Evolutionary conservation across 2,888 invertebrate species (phyloP), one percentile per base, ranked within the genome.

Genomic region (Pantelozetes paolii): DNA sequence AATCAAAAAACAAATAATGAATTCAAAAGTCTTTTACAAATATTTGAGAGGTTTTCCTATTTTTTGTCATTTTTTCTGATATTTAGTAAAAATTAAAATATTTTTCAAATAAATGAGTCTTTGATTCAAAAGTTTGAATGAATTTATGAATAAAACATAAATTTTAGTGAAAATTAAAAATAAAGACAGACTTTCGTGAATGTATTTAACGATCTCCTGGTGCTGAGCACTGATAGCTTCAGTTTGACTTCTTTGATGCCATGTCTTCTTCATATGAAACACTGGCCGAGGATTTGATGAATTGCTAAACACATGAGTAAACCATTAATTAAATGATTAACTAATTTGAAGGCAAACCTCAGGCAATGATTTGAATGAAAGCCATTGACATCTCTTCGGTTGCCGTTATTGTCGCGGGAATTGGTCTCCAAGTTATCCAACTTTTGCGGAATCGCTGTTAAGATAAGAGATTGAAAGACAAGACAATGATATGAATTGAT

Each of bases 181-280:
- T 40, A 40, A 40, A 18, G 77, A 87, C 89, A 88, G 85, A 92
- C 92, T 91, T 83, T 91, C 91, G 83, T 89, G 89, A 80, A 93
- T 89, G 83, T 88, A 93, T 85, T 88, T 89, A 80, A 92, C 90
- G 78, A 92, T 88, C 85, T 92, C 92, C 81, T 92, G 91, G 81
- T 93, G 92, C 80, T 92, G 90, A 74, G 91, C 92, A 75, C 87
- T 86, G 77, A 88, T 86, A 71, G 83, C 84, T 81, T 88, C 87
- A 78, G 87, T 82, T 82, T 87, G 83, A 83, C 86, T 81, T 82
- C 84, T 80, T 79, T 85, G 86, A 83, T 82, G 86, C 83, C 82
- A 15, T 45, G 74, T 74, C 11, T 73, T 73, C 13, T 73, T 74
- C 28, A 64, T 30, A 42, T 74, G 45, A 18, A 74, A 64, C 11